Conservation (phyloP, 2,797 vertebrate genomes). For the Trachurus trachurus region DNA sequence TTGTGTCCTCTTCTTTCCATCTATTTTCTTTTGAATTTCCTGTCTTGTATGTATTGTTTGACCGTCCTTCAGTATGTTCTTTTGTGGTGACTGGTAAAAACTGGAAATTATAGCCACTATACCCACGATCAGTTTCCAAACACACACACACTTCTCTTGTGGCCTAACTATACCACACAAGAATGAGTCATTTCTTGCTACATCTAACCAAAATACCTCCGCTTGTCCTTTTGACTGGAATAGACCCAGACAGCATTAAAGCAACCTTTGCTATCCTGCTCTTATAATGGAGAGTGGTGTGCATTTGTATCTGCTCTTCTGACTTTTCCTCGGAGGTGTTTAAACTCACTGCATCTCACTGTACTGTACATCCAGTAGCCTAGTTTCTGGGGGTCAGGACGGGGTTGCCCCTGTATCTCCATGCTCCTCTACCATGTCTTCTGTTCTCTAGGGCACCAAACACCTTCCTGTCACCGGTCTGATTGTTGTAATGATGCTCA, state of each 20-base stretch:
- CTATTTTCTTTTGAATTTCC: constrained; percentile 15
- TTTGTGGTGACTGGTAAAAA: constrained; percentile 66
- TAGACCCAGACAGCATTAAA: constrained; percentile 38
- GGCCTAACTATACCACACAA: constrained; percentile 54
- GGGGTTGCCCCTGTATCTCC: constrained; percentile 41
- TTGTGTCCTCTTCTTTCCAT: constrained; percentile 8
- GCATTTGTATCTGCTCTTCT: constrained; percentile 38
- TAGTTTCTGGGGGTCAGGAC: constrained; percentile 36
- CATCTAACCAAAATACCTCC: constrained; percentile 36
- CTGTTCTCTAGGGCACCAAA: constrained; percentile 40
- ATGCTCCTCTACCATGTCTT: constrained; percentile 44
- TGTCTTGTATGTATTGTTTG: constrained; percentile 30
- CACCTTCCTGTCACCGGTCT: constrained; percentile 38
- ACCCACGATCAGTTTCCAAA: constrained; percentile 40
- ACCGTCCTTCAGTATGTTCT: constrained; percentile 36
- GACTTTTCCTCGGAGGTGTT: constrained; percentile 35
- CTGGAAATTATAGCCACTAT: constrained; percentile 38
- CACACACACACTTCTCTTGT: constrained; percentile 50
- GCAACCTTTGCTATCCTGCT: constrained; percentile 35
- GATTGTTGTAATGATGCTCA: constrained; percentile 55
- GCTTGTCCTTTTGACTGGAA: constrained; percentile 52
- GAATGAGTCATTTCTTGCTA: constrained; percentile 46
- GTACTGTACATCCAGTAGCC: background rate
- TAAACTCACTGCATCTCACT: constrained; percentile 12
- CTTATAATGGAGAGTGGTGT: constrained; percentile 38